Conservation (phyloP, 2,888 invertebrate species). For the Athrips mouffetella region DNA sequence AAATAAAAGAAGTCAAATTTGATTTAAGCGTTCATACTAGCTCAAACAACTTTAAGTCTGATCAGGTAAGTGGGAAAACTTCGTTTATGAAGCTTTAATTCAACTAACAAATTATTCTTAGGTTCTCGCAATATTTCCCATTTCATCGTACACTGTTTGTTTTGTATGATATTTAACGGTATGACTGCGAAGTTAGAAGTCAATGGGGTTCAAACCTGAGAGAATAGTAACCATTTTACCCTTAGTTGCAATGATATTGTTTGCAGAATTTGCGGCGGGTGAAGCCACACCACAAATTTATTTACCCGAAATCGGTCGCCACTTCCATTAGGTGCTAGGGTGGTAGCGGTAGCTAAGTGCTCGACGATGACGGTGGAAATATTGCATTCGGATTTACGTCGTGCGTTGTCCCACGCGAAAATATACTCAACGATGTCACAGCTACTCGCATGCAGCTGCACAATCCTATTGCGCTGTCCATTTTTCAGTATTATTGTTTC, state of each 20-base stretch:
- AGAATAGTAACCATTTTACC: too few relatives aligned
- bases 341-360: conserved; percentile 31
- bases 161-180: background rate
- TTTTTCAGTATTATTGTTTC: background rate
- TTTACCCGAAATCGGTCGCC: conserved; percentile 25
- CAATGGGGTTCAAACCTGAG: background rate
- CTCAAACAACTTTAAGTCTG: background rate
- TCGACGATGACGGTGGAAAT: conserved; percentile 31
- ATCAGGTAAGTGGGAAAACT: background rate
- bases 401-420: conserved; percentile 11
- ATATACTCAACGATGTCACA: background rate
- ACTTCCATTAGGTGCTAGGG: conserved; percentile 25
- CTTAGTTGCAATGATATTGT: background rate
- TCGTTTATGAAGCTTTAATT: background rate
- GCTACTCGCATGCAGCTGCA: background rate
- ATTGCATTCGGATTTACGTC: conserved; percentile 43
- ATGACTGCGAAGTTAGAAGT: too few relatives aligned
- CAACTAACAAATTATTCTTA: background rate
- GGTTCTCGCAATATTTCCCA: background rate
- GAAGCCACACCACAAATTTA: conserved; percentile 17
- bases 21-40: too few relatives aligned
- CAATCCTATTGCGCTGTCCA: background rate
- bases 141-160: background rate
- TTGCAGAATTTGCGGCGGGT: conserved; percentile 4
- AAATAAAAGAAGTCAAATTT: too few relatives aligned